Evolutionary conservation across 2,797 vertebrate genomes (phyloP).

Genomic region (Coracias cyanogaster): DNA sequence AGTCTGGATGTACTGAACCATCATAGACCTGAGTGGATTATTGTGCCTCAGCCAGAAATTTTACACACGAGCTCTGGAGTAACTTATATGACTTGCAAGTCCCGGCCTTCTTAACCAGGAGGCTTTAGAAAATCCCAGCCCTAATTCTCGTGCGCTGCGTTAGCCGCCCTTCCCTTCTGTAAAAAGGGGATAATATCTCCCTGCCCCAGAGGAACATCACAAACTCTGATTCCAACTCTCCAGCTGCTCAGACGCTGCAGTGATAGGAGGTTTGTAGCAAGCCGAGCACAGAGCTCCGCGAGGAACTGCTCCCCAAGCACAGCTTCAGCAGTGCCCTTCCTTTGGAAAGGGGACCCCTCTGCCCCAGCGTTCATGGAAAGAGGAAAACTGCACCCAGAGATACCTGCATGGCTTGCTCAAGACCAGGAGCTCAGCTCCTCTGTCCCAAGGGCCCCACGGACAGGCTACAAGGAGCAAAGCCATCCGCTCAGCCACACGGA

Average conservation of each 20-base stretch:
- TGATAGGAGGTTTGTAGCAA: accelerated
- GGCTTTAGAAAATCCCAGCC: constrained; percentile 29
- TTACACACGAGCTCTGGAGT: not conserved
- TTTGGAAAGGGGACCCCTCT: no score
- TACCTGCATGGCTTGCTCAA: accelerated
- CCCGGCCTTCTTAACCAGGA: not conserved
- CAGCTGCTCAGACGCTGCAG: not conserved
- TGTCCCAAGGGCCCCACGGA: accelerated
- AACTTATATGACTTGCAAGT: not conserved
- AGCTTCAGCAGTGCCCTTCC: not conserved
- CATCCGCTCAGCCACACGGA: accelerated
- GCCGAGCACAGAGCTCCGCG: accelerated
- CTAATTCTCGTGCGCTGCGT: not conserved
- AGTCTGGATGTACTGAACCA: accelerated
- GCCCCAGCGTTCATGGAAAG: not conserved
- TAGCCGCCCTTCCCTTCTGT: not conserved
- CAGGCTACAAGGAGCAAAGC: not conserved
- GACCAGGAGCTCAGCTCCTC: not conserved
- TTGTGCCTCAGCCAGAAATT: not conserved
- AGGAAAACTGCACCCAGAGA: not conserved
- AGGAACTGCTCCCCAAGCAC: not conserved
- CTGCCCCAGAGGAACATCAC: not conserved
- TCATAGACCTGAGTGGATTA: accelerated
- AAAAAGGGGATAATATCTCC: not conserved
- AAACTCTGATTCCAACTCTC: accelerated